Conservation (phyloP, 2,888 invertebrate genomes). For the Pheosia tremula region DNA sequence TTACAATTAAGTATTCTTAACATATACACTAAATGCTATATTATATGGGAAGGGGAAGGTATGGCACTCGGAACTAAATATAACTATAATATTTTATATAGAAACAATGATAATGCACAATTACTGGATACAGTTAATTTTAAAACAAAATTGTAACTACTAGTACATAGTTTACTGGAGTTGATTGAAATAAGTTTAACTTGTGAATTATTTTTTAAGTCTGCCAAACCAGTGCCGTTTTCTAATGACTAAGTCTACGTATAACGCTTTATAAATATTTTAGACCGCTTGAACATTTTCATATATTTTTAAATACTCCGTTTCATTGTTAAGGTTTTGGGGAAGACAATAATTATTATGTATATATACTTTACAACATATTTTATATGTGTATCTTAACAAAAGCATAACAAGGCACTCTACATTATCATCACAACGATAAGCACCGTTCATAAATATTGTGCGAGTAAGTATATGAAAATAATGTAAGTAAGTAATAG, state of each 20-base stretch:
- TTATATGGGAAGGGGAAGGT: slow-evolving; percentile 29
- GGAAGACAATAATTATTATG: not conserved
- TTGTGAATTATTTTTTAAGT: too few species aligned
- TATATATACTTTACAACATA: not conserved
- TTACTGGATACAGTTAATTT: not conserved
- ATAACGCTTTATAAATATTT: too few species aligned
- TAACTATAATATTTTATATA: slow-evolving; percentile 9
- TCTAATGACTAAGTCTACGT: too few species aligned
- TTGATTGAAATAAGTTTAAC: too few species aligned
- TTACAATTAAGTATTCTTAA: slow-evolving; percentile 35
- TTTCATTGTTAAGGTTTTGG: not conserved
- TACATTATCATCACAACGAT: slow-evolving; percentile 43
- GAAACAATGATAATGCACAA: not conserved
- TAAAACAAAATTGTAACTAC: too few species aligned
- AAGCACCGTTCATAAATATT: slow-evolving; percentile 38
- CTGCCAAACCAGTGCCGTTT: too few species aligned
- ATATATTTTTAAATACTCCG: not conserved
- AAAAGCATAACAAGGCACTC: slow-evolving; percentile 45
- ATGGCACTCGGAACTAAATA: slow-evolving; percentile 40
- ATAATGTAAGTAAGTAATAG: not conserved
- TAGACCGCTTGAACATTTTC: not conserved
- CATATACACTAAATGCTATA: slow-evolving; percentile 27
- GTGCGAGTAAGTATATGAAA: slow-evolving; percentile 1
- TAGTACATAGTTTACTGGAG: too few species aligned
- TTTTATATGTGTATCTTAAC: slow-evolving; percentile 12